Evolutionary conservation across 2,797 vertebrate species (phyloP).

Genomic region (Dryobates pubescens): DNA sequence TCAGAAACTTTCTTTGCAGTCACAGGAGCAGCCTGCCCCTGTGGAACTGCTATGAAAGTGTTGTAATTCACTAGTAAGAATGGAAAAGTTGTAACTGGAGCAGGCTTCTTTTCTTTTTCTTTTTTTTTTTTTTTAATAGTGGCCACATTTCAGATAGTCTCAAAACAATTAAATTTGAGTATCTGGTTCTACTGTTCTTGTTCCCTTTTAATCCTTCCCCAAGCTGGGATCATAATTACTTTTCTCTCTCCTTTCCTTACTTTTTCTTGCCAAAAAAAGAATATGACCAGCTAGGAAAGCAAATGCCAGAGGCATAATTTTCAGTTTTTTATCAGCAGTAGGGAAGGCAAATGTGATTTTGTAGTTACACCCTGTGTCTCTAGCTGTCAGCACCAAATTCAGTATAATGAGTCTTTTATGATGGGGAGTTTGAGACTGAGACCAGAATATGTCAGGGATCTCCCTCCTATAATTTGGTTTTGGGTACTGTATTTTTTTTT

Average conservation of each 20-base stretch:
- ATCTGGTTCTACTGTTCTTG: background rate
- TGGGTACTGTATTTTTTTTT: background rate
- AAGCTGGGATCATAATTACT: background rate
- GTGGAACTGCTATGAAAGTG: background rate
- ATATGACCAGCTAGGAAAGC: background rate
- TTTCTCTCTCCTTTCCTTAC: background rate
- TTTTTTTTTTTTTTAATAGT: background rate
- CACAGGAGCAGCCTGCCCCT: background rate
- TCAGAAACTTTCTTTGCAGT: background rate
- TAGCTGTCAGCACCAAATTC: background rate
- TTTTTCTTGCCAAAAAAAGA: background rate
- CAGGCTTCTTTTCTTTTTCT: too few species aligned
- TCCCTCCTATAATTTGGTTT: background rate
- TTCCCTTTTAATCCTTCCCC: background rate
- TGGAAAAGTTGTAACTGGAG: background rate
- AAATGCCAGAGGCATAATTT: background rate
- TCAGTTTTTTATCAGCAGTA: background rate
- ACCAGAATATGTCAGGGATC: background rate
- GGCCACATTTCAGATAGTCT: background rate
- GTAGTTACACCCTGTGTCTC: background rate
- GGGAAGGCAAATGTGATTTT: background rate
- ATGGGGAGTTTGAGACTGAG: background rate
- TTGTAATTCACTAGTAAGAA: background rate
- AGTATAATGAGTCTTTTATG: rapidly evolving
- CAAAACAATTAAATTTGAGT: background rate